Percentiles rank a stretch among this genome's conserved stretches.
These are phyloP conservation scores for Zonotrichia leucophrys DNA, from an alignment of 2,113 vertebrate species.

Conservation along the genomic window DNA sequence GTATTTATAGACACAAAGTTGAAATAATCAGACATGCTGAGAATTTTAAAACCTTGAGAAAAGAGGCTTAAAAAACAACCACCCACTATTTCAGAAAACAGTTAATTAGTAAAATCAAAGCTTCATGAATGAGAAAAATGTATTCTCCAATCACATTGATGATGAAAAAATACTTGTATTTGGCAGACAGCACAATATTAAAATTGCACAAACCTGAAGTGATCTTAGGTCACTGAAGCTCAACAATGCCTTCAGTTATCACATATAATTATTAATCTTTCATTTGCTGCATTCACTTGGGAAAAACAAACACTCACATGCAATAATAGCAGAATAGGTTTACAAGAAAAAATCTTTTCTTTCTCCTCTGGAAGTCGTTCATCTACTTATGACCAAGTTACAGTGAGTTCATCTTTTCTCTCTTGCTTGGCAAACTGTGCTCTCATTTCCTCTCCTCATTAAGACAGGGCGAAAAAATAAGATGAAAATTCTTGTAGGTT, in stretches of 20 bases:
- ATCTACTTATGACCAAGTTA: background rate
- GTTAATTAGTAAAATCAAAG: background rate
- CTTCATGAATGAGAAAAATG: background rate
- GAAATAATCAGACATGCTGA: background rate
- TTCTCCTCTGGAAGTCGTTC: background rate
- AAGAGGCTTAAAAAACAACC: background rate
- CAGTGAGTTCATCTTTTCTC: background rate
- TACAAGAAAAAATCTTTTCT: fast-evolving
- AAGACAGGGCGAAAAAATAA: background rate
- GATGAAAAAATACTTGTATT: background rate
- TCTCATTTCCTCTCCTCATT: background rate
- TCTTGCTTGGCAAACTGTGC: background rate
- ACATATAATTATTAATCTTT: background rate
- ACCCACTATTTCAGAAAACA: background rate
- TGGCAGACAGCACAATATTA: background rate
- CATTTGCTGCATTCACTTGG: background rate
- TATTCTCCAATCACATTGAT: background rate
- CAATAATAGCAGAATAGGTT: background rate
- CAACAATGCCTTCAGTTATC: background rate
- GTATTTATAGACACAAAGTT: background rate
- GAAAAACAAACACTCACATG: background rate
- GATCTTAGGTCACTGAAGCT: background rate
- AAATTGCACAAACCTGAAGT: background rate
- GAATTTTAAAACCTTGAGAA: background rate
- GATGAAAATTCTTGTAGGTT: background rate